phyloP scores from a whole-genome alignment of 2,888 invertebrate genomes.

The Caenorhabditis macrosperma region DNA sequence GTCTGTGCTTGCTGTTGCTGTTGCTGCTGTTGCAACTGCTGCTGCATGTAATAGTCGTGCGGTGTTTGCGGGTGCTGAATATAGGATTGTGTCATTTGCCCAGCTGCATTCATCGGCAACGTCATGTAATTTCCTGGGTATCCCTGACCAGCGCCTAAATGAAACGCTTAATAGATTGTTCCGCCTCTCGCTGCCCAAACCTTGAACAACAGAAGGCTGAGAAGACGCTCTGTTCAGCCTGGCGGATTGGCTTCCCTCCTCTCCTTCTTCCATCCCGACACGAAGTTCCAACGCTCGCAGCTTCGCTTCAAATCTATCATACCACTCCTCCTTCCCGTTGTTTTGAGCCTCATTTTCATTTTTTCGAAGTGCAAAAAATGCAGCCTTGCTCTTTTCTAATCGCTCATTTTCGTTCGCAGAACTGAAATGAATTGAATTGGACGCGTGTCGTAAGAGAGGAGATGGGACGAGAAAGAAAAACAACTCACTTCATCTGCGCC shows the following conservation, averaged over 20 bases:
- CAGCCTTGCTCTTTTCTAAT: constrained; percentile 77
- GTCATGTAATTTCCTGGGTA: constrained; percentile 56
- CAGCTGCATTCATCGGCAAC: constrained; percentile 54
- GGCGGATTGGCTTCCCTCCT: constrained; percentile 40
- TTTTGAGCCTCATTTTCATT: constrained; percentile 41
- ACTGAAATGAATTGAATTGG: constrained; percentile 61
- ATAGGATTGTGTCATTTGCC: constrained; percentile 60
- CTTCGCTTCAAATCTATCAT: constrained; percentile 53
- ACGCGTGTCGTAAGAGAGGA: not conserved
- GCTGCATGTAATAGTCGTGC: constrained; percentile 57
- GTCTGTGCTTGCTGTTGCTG: constrained; percentile 43
- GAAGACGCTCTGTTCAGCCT: constrained; percentile 62
- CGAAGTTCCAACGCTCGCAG: constrained; percentile 42
- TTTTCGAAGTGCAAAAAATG: constrained; percentile 76
- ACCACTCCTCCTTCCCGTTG: constrained; percentile 51
- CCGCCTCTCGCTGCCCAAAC: constrained; percentile 19
- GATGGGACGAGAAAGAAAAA: not conserved
- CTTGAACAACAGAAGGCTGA: constrained; percentile 71
- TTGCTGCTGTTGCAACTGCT: constrained; percentile 54
- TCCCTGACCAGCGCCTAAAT: constrained; percentile 35
- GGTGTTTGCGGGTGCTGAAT: constrained; percentile 58
- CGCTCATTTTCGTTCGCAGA: constrained; percentile 74
- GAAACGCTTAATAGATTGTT: constrained; percentile 15
- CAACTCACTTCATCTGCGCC: constrained; percentile 66
- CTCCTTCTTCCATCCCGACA: constrained; percentile 48